phyloP scores from a whole-genome alignment of 2,888 invertebrate species.

The Mythimna loreyi region DNA sequence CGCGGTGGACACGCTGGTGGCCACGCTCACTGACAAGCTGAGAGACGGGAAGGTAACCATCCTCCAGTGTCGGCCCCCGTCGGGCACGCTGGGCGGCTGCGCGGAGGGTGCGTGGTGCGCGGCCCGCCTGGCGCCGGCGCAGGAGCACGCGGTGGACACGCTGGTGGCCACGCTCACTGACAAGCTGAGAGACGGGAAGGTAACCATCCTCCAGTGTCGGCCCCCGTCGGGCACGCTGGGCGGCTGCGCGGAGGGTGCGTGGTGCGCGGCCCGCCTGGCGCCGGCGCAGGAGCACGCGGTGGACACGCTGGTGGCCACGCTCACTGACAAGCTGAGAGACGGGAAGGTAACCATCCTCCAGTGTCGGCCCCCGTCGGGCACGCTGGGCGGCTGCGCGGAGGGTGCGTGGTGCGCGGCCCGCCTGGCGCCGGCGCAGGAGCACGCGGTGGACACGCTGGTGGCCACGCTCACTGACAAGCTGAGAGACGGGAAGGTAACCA shows the following conservation, averaged over 20 bases:
- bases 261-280: not conserved
- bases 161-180: constrained; percentile 10
- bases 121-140: not conserved
- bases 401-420: not conserved
- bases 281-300: not conserved
- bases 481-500: constrained; percentile 77
- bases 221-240: not conserved
- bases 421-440: not conserved
- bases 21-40: constrained; percentile 9
- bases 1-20: constrained; percentile 9
- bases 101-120: not conserved
- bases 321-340: constrained; percentile 1
- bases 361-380: not conserved
- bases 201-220: constrained; percentile 1
- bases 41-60: constrained; percentile 79
- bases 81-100: constrained; percentile 1
- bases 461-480: constrained; percentile 9
- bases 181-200: constrained; percentile 77
- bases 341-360: constrained; percentile 77
- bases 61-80: not conserved
- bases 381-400: constrained; percentile 4
- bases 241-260: constrained; percentile 3
- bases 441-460: not conserved
- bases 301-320: constrained; percentile 8
- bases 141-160: not conserved